Conservation (phyloP, 2,888 invertebrate species). For the Argynnis bischoffii region DNA sequence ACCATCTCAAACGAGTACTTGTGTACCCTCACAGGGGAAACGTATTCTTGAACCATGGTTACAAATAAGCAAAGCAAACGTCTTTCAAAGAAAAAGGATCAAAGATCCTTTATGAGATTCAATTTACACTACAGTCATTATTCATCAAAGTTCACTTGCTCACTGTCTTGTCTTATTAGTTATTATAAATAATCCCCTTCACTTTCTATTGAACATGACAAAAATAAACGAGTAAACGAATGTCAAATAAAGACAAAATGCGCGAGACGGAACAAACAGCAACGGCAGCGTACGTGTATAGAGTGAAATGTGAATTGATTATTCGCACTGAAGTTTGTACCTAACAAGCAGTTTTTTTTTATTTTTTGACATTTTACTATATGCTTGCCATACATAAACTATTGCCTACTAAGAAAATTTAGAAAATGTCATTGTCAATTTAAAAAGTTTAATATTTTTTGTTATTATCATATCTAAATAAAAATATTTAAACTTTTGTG, state of each 20-base stretch:
- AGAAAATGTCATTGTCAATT: conserved; percentile 3
- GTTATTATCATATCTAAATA: no score
- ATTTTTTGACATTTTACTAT: neutral
- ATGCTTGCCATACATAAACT: conserved; percentile 1
- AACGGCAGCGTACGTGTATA: conserved; percentile 44
- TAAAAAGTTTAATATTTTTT: neutral
- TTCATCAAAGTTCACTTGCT: conserved; percentile 45
- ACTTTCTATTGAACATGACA: conserved; percentile 59
- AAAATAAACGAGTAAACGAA: conserved; percentile 53
- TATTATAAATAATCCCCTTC: conserved; percentile 52
- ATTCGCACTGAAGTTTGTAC: conserved; percentile 58
- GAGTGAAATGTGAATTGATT: conserved; percentile 53
- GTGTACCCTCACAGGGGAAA: conserved; percentile 96
- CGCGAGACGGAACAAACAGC: conserved; percentile 38
- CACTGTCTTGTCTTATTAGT: conserved; percentile 25
- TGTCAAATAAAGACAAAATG: conserved; percentile 56
- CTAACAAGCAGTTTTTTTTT: conserved; percentile 13
- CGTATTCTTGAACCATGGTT: conserved; percentile 97
- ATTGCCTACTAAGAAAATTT: neutral
- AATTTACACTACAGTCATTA: conserved; percentile 67
- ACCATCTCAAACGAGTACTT: conserved; percentile 97
- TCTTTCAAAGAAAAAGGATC: conserved; percentile 53
- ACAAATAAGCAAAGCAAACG: conserved; percentile 40
- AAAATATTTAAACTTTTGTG: no score
- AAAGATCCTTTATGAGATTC: conserved; percentile 51